phyloP scores from a whole-genome alignment of 2,888 invertebrate species.

The Balanococcus diminutus region DNA sequence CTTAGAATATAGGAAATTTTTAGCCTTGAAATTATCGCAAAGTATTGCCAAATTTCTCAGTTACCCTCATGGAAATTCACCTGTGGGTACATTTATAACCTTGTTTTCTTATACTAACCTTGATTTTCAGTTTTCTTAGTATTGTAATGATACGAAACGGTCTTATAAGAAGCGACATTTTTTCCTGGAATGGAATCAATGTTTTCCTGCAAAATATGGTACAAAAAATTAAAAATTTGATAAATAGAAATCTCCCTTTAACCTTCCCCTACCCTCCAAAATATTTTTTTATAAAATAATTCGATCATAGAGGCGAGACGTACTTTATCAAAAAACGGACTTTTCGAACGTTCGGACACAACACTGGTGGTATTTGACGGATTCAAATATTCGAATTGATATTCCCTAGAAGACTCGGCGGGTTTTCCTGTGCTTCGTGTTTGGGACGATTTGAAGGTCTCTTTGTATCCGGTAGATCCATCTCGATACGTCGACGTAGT shows the following conservation, averaged over 20 bases:
- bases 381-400: slow-evolving; percentile 60
- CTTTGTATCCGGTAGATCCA: slow-evolving; percentile 59
- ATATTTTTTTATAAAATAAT: no score
- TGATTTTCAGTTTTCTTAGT: slow-evolving; percentile 52
- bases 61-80: no score
- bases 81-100: no score
- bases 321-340: slow-evolving; percentile 51
- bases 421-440: slow-evolving; percentile 58
- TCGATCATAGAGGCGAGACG: not conserved
- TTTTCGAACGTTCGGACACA: slow-evolving; percentile 58
- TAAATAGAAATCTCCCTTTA: not conserved
- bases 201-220: slow-evolving; percentile 55
- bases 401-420: slow-evolving; percentile 58
- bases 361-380: slow-evolving; percentile 60
- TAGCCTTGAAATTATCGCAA: no score
- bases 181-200: slow-evolving; percentile 53
- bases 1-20: no score
- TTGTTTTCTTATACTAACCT: not conserved
- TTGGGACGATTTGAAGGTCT: slow-evolving; percentile 59
- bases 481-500: slow-evolving; percentile 43
- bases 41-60: no score
- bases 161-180: slow-evolving; percentile 58
- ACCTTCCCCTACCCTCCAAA: no score
- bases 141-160: slow-evolving; percentile 59
- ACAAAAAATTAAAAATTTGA: not conserved